Base-by-base conservation (phyloP, 2,888 invertebrate genomes). In the Apotomis betuletana region DNA sequence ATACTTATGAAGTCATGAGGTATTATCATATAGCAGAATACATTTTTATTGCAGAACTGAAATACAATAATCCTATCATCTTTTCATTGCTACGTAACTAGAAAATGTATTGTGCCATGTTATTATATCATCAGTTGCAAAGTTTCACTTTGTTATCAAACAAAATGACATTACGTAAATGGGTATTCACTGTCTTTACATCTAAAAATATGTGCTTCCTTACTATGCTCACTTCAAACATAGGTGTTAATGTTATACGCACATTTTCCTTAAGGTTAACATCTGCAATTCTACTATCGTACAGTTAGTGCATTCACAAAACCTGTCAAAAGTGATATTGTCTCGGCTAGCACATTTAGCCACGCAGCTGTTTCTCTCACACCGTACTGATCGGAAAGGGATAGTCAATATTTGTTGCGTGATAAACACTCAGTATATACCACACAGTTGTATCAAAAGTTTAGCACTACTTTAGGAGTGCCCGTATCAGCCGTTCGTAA, bases 111-210 rank as follows among this genome's bases (percentile, higher is more conserved):
- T 77, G 72, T 76, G 73, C 78, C 80, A 76, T 75, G 75, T 80
- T 83, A 89, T 91, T 91, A 91, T 90, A 88, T 91, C 89, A 92
- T 83, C 85, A 75, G 75, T 70, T 68, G 67, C 80, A 82, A 85
- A 83, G 84, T 91, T 91, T 92, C 91, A 88, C 91, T 89, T 83
- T 86, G 87, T 87, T 89, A 88, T 90, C 88, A 89, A 90, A 91
- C 85, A 90, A 88, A 90, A 89, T 87, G 87, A 84, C 84, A 83
- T 91, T 88, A 86, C 84, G 87, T 83, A 91, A 91, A 80, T 79
- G 75, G 74, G 80, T 85, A 85, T 85, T 85, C 84, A 84, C 84
- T 79, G 79, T 81, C 78, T 83, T 78, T 80, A 81, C 77, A 81
- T 83, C 59, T 65, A 64, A 60, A 70, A 65, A 59, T 78, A 79